Evolutionary conservation across 2,113 vertebrate genomes (phyloP).

Genomic region (Marmota flaviventris): DNA sequence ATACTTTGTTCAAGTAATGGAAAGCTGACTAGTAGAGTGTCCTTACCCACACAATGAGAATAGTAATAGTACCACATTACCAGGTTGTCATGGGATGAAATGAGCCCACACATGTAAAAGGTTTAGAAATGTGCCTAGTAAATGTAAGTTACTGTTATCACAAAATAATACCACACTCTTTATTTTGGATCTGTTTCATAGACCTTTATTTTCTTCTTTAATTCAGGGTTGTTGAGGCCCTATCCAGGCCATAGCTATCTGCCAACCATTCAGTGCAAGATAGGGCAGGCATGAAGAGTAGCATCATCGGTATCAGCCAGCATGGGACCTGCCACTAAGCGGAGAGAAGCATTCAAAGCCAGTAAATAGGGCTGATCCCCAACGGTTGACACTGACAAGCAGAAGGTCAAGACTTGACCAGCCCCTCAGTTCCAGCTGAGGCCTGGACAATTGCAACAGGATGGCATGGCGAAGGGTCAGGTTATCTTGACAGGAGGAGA

Average conservation of each 20-base stretch:
- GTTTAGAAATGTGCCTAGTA: background rate
- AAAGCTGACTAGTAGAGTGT: background rate
- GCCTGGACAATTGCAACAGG: background rate
- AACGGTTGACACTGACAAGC: background rate
- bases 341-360: background rate
- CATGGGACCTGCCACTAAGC: too few species aligned
- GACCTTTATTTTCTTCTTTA: background rate
- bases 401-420: background rate
- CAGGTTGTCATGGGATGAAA: background rate
- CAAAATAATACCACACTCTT: background rate
- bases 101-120: background rate
- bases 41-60: background rate
- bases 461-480: background rate
- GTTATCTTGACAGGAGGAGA: background rate
- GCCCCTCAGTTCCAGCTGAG: background rate
- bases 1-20: background rate
- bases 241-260: background rate
- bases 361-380: too few species aligned
- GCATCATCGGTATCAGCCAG: background rate
- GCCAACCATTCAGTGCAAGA: background rate
- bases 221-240: background rate
- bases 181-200: conserved; percentile 27
- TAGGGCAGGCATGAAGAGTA: background rate
- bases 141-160: background rate
- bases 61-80: background rate